phyloP scores from a whole-genome alignment of 2,797 vertebrate genomes.

The Danio jaintianensis region DNA sequence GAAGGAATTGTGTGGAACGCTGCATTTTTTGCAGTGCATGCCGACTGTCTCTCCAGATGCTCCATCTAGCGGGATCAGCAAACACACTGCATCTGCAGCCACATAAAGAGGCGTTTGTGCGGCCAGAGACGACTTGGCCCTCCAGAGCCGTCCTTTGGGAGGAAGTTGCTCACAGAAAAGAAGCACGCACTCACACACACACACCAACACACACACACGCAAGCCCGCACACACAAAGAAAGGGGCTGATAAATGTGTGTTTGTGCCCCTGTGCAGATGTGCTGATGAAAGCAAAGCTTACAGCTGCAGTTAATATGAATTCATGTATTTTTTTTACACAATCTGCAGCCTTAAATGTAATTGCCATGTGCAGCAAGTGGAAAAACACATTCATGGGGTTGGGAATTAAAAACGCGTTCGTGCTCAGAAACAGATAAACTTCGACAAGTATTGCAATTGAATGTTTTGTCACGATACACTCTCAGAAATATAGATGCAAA shows the following conservation, averaged over 20 bases:
- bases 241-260: slow-evolving; percentile 54
- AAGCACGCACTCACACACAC: slow-evolving; percentile 36
- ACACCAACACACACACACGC: too few species aligned
- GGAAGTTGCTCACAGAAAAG: slow-evolving; percentile 76
- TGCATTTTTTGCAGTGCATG: too few species aligned
- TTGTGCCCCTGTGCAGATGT: slow-evolving; percentile 20
- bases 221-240: slow-evolving; percentile 73
- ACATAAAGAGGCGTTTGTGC: slow-evolving; percentile 34
- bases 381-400: not conserved
- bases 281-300: slow-evolving; percentile 19
- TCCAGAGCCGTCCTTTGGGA: slow-evolving; percentile 70
- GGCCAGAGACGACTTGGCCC: slow-evolving; percentile 57
- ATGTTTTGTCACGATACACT: not conserved
- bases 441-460: not conserved
- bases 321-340: not conserved
- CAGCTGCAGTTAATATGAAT: not conserved
- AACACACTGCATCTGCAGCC: slow-evolving; percentile 42
- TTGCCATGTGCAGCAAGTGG: not conserved
- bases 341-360: not conserved
- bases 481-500: too few species aligned
- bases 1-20: too few species aligned
- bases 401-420: not conserved
- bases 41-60: slow-evolving; percentile 3
- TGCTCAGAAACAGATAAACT: not conserved
- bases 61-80: not conserved